These are phyloP conservation scores for Nineta flava DNA, from an alignment of 2,888 invertebrate species.

Conservation along the genomic window DNA sequence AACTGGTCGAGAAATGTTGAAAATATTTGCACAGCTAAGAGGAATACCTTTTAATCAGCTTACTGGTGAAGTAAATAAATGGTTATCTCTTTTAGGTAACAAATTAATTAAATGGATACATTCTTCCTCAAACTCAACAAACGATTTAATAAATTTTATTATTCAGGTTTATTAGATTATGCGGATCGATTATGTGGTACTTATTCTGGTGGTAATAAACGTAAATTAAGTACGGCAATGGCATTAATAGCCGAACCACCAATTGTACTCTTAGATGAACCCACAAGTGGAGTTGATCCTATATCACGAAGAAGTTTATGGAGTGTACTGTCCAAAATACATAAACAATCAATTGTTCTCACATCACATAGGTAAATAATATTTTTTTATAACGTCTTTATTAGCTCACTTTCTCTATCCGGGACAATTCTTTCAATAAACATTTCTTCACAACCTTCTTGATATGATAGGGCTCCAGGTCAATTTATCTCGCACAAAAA, in stretches of 20 bases:
- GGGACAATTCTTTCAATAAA: too few species aligned
- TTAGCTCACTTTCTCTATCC: too few species aligned
- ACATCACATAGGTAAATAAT: constrained; percentile 49
- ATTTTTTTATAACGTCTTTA: too few species aligned
- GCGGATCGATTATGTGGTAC: constrained; percentile 22
- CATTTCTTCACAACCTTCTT: too few species aligned
- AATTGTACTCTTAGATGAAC: constrained; percentile 60
- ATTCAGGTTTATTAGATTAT: constrained; percentile 17
- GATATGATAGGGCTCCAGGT: too few species aligned
- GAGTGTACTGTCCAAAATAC: constrained; percentile 19
- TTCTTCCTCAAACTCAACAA: background rate
- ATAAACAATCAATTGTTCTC: constrained; percentile 50
- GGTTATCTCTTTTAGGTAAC: background rate
- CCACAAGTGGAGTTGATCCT: constrained; percentile 57
- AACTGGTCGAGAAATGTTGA: constrained; percentile 58
- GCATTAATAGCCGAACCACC: constrained; percentile 56
- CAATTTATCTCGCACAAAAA: too few species aligned
- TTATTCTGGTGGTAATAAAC: constrained; percentile 55
- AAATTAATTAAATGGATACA: background rate
- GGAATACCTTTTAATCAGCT: constrained; percentile 34
- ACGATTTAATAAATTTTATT: too few species aligned
- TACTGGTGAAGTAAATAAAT: background rate
- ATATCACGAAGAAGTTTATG: constrained; percentile 31
- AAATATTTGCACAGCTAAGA: constrained; percentile 52
- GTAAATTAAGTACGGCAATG: constrained; percentile 62